A percentile compares a stretch with the other conserved stretches of the same genome.
Evolutionary conservation across 2,888 invertebrate species (phyloP).

Genomic region (Eurois occulta): DNA sequence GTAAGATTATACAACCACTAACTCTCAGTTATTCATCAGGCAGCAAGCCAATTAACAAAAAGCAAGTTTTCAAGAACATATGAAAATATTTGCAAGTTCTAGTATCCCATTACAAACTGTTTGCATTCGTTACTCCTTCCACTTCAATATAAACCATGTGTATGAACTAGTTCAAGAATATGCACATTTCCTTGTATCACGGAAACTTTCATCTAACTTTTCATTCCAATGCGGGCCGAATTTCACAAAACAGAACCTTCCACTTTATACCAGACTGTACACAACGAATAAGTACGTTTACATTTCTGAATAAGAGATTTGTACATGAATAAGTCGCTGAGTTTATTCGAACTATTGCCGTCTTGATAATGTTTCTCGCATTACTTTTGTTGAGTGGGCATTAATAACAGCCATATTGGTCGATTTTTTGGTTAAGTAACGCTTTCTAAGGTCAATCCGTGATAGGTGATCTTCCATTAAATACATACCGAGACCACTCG

Average conservation of each 20-base stretch:
- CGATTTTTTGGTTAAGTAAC: background rate
- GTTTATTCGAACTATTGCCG: conserved; percentile 50
- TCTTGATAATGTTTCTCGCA: conserved; percentile 39
- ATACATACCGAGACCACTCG: background rate
- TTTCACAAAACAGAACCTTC: conserved; percentile 65
- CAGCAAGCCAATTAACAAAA: conserved; percentile 29
- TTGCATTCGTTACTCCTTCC: conserved; percentile 56
- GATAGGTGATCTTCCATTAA: background rate
- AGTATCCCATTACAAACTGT: conserved; percentile 48
- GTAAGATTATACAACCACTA: conserved; percentile 26
- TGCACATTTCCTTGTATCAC: conserved; percentile 65
- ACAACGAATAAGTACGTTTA: conserved; percentile 54
- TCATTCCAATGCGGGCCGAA: conserved; percentile 69
- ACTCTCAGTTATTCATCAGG: conserved; percentile 42
- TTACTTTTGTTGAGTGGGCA: conserved; percentile 8
- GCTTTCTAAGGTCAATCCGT: background rate
- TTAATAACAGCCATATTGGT: background rate
- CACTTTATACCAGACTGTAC: conserved; percentile 56
- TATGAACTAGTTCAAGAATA: conserved; percentile 64
- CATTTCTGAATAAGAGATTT: conserved; percentile 55
- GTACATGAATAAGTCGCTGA: conserved; percentile 49
- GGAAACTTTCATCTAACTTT: conserved; percentile 68
- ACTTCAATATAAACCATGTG: conserved; percentile 61
- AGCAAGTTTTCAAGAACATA: conserved; percentile 38
- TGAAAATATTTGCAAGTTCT: conserved; percentile 26